Conservation (phyloP, 2,888 invertebrate genomes). For the Odontomyia ornata region DNA sequence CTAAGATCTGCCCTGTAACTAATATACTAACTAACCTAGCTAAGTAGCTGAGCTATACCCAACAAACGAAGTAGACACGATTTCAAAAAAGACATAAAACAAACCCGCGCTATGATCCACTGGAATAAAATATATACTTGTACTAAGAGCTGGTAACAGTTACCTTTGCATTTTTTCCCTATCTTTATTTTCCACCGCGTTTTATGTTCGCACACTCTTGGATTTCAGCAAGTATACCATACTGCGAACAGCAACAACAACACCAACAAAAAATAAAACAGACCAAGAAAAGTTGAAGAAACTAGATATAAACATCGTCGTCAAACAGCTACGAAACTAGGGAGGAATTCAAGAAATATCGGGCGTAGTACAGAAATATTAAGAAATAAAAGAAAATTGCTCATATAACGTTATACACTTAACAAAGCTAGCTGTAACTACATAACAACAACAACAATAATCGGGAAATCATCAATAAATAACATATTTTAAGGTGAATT, state of each 20-base stretch:
- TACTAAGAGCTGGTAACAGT: conserved; percentile 24
- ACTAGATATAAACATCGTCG: neutral
- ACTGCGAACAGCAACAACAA: too few species aligned
- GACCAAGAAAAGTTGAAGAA: neutral
- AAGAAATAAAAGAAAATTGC: neutral
- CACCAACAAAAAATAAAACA: too few species aligned
- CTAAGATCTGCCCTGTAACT: neutral
- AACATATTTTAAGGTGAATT: neutral
- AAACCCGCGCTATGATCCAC: conserved; percentile 16
- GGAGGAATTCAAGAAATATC: neutral
- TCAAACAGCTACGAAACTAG: neutral
- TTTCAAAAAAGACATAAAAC: too few species aligned
- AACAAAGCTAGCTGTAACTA: neutral
- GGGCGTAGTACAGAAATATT: neutral
- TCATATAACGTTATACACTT: conserved; percentile 4
- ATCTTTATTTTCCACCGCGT: neutral
- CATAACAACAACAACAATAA: too few species aligned
- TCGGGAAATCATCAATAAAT: too few species aligned
- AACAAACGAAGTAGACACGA: neutral
- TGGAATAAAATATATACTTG: conserved; percentile 20
- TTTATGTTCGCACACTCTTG: conserved; percentile 31
- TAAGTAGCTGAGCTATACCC: neutral
- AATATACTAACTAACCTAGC: neutral
- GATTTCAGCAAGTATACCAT: neutral
- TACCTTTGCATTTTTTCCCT: conserved; percentile 30